Percentiles rank a stretch among this genome's conserved stretches.
Evolutionary conservation across 2,888 invertebrate species (phyloP).

Genomic region (Diogma glabrata): DNA sequence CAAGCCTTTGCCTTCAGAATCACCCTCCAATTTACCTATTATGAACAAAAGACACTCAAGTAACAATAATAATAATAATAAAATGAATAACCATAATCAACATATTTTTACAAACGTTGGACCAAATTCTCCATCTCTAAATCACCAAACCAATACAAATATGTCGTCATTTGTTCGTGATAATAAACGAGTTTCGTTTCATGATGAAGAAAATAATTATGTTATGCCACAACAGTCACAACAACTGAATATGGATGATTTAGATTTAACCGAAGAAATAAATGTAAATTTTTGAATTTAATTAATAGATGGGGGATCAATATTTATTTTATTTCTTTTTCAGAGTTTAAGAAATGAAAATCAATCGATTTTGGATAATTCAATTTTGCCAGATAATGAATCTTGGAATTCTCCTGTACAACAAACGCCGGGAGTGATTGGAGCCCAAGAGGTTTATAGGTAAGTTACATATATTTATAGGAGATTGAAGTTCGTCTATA

Average conservation of each 20-base stretch:
- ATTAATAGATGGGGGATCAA: slow-evolving; percentile 10
- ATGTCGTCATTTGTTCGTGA: slow-evolving; percentile 23
- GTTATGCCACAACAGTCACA: slow-evolving; percentile 20
- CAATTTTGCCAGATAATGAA: slow-evolving; percentile 49
- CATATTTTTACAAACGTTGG: slow-evolving; percentile 1
- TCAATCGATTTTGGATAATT: slow-evolving; percentile 65
- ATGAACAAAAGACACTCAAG: slow-evolving; percentile 4
- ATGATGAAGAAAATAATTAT: slow-evolving; percentile 46
- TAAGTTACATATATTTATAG: slow-evolving; percentile 28
- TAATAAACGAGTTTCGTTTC: slow-evolving; percentile 63
- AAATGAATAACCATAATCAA: slow-evolving; percentile 18
- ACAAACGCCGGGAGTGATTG: slow-evolving; percentile 91
- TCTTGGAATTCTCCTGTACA: slow-evolving; percentile 36
- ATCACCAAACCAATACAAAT: background rate
- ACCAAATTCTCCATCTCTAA: background rate
- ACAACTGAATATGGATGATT: slow-evolving; percentile 16
- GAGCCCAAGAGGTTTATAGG: slow-evolving; percentile 95
- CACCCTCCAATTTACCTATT: too few relatives aligned
- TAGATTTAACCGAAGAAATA: too few relatives aligned
- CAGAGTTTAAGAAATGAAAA: slow-evolving; percentile 72
- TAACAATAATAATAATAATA: slow-evolving; percentile 14
- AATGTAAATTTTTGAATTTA: slow-evolving; percentile 49
- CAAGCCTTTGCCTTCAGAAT: slow-evolving; percentile 8
- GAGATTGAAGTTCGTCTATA: too few relatives aligned
- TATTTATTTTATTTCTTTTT: slow-evolving; percentile 19